phyloP scores from a whole-genome alignment of 2,113 vertebrate species.

The Carassius auratus region DNA sequence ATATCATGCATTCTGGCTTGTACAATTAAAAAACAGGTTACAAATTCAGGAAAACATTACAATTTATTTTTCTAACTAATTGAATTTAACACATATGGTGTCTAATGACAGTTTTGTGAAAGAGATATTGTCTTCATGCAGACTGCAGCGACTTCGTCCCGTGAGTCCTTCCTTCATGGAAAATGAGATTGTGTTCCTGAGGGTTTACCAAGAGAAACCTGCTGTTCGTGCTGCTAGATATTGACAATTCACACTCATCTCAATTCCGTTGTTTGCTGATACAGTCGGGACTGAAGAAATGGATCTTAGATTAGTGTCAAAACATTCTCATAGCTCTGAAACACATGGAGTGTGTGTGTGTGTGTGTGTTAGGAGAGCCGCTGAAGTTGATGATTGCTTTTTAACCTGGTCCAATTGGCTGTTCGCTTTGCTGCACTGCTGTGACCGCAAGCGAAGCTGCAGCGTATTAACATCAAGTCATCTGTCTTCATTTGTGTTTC shows the following conservation, averaged over 20 bases:
- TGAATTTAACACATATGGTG: too few species aligned
- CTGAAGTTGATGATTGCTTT: neutral
- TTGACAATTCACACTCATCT: constrained; percentile 9
- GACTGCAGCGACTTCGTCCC: neutral
- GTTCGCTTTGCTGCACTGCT: neutral
- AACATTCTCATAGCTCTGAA: neutral
- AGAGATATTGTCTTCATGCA: neutral
- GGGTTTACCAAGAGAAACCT: neutral
- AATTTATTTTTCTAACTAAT: too few species aligned
- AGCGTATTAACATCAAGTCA: neutral
- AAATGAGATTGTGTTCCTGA: neutral
- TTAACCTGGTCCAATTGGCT: constrained; percentile 5
- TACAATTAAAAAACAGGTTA: too few species aligned
- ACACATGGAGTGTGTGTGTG: neutral
- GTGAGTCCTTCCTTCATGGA: neutral
- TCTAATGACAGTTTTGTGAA: neutral
- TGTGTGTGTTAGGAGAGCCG: neutral
- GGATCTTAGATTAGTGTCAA: neutral
- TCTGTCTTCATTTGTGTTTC: constrained; percentile 23
- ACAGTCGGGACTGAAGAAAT: neutral
- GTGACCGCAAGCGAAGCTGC: neutral
- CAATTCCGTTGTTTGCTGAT: neutral
- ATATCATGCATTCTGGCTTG: too few species aligned
- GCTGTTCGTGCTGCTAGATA: neutral
- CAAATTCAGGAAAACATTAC: too few species aligned